Evolutionary conservation across 2,113 vertebrate genomes (phyloP), one percentile per base, ranked within the genome.

Genomic region (Balaenoptera acutorostrata): DNA sequence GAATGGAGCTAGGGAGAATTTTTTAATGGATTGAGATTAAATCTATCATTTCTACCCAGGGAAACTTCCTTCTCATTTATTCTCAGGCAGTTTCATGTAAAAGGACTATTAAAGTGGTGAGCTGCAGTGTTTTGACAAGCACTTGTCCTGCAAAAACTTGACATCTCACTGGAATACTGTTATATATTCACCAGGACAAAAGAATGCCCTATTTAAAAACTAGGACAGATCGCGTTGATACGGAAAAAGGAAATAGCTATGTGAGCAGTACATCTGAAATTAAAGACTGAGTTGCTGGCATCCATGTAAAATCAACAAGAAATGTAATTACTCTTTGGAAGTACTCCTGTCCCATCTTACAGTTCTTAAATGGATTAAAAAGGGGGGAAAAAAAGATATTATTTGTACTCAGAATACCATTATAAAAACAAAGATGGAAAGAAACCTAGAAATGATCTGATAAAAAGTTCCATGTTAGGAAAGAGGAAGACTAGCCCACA

Each of bases 141-240:
- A 55, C 15, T 95, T 78, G 55, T 66, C 61, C 86, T 93, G 77
- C 72, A 96, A 55, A 96, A 93, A 52, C 72, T 85, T 69, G 33
- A 85, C 78, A 66, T 95, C 98, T 93, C 91, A 78, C 93, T 97
- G 97, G 95, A 96, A 92, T 94, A 83, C 23, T 68, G 87, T 93
- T 83, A 66, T 46, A 82, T 89, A 63, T 72, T 55, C 41, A 74
- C 55, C 92, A 78, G 82, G 92, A 83, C 80, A 75, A 95, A 98
- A 97, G 97, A 94, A 92, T 96, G 96, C 69, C 61, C 55, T 98
- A 98, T 93, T 97, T 97, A 96, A 93, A 98, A 98, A 97, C 93
- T 97, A 98, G 98, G 98, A 92, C 98, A 98, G 93, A 93, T 85
- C 59, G 66, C 71, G 80, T 92, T 90, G 75, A 97, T 81, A 68